Conservation (phyloP, 2,797 vertebrate genomes). For the Notolabrus celidotus region DNA sequence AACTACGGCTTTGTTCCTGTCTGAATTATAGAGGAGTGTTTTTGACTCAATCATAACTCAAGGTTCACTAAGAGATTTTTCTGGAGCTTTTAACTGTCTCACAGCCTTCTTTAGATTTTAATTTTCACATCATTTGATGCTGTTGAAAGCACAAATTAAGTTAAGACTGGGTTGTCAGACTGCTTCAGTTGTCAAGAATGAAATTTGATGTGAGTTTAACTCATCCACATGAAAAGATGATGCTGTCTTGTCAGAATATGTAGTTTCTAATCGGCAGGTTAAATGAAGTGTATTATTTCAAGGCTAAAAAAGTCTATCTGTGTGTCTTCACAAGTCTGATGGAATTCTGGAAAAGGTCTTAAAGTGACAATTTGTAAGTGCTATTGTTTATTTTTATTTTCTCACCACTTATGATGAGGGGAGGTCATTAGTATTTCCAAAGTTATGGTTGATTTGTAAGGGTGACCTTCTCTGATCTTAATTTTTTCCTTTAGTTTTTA, state of each 20-base stretch:
- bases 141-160: not conserved
- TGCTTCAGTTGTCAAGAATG: not conserved
- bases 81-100: slow-evolving; percentile 9
- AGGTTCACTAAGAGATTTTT: not conserved
- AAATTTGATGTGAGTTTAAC: slow-evolving; percentile 3
- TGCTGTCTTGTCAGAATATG: slow-evolving; percentile 13
- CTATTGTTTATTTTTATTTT: not conserved
- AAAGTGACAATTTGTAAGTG: not conserved
- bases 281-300: slow-evolving; percentile 36
- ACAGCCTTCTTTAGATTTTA: not conserved
- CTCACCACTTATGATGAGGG: too few species aligned
- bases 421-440: too few species aligned
- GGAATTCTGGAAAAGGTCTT: slow-evolving; percentile 30
- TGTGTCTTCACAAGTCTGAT: slow-evolving; percentile 25
- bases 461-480: too few species aligned
- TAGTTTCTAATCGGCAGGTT: slow-evolving; percentile 14
- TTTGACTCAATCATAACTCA: slow-evolving; percentile 12
- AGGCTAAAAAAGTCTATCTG: slow-evolving; percentile 1
- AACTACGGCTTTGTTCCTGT: slow-evolving; percentile 15
- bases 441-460: too few species aligned
- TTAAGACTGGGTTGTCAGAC: not conserved
- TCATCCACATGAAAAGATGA: not conserved
- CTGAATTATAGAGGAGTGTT: not conserved
- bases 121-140: not conserved
- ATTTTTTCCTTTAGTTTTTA: too few species aligned